Conservation (phyloP, 2,113 vertebrate genomes). For the Cercocebus atys region DNA sequence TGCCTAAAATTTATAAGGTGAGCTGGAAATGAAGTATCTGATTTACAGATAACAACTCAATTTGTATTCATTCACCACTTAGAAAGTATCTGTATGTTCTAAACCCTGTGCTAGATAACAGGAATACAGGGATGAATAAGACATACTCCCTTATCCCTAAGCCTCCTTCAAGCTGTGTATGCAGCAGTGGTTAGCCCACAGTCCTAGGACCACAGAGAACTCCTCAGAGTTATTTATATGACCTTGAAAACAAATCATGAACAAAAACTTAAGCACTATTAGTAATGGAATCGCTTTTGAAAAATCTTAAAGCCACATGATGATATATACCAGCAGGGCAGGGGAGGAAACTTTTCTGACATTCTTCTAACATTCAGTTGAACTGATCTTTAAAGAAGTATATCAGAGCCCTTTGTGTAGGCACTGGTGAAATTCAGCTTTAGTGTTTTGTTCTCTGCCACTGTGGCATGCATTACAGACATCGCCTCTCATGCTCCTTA, state of each 20-base stretch:
- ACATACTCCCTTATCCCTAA: not conserved
- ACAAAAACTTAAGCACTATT: not conserved
- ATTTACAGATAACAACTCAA: not conserved
- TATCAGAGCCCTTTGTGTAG: not conserved
- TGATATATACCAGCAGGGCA: not conserved
- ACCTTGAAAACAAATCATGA: not conserved
- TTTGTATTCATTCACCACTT: not conserved
- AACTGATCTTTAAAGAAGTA: not conserved
- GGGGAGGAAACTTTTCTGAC: not conserved
- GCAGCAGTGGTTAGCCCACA: not conserved
- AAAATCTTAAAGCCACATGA: not conserved
- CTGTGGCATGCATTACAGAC: not conserved
- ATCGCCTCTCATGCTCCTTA: not conserved
- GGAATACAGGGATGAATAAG: not conserved
- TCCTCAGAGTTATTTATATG: not conserved
- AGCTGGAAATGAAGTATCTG: not conserved
- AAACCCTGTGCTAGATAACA: not conserved
- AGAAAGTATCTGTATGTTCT: not conserved
- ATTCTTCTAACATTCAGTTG: not conserved
- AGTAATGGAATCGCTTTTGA: not conserved
- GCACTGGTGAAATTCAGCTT: not conserved
- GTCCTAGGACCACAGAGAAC: not conserved
- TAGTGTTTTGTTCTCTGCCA: not conserved
- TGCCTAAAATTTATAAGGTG: not conserved
- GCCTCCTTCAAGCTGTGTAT: not conserved